Conservation (phyloP, 2,113 vertebrate species). For the Capreolus pygargus region DNA sequence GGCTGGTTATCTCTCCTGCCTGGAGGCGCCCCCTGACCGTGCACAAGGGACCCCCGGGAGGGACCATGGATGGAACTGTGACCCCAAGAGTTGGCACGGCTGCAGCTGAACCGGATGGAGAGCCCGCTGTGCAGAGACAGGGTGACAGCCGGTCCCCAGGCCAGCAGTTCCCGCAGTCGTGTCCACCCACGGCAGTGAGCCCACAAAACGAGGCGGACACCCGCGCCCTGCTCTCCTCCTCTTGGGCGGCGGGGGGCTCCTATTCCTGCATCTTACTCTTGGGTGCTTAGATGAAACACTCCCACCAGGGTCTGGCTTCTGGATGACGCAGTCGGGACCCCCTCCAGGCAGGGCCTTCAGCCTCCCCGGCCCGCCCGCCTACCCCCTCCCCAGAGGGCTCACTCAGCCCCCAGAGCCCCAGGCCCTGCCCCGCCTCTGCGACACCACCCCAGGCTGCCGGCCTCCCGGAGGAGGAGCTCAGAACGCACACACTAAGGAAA, state of each 20-base stretch:
- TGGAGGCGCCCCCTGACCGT: accelerated
- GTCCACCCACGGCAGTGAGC: accelerated
- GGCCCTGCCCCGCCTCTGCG: background rate
- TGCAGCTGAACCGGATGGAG: accelerated
- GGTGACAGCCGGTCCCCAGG: background rate
- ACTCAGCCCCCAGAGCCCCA: accelerated
- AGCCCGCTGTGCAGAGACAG: background rate
- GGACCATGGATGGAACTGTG: background rate
- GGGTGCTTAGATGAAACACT: background rate
- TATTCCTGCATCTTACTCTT: background rate
- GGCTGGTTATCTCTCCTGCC: accelerated
- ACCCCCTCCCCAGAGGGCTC: accelerated
- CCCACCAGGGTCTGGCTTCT: background rate
- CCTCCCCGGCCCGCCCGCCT: accelerated
- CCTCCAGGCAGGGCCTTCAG: background rate
- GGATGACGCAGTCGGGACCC: accelerated
- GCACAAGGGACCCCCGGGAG: accelerated
- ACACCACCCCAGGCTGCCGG: background rate
- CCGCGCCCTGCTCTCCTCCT: background rate
- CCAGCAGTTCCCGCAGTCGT: background rate
- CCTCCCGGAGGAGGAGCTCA: background rate
- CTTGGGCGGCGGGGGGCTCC: background rate
- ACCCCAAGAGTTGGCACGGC: background rate
- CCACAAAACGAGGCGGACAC: background rate
- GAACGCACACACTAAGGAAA: background rate